Evolutionary conservation across 2,888 invertebrate species (phyloP), one percentile per base, ranked within the genome.

Genomic region (Melipona beecheii): DNA sequence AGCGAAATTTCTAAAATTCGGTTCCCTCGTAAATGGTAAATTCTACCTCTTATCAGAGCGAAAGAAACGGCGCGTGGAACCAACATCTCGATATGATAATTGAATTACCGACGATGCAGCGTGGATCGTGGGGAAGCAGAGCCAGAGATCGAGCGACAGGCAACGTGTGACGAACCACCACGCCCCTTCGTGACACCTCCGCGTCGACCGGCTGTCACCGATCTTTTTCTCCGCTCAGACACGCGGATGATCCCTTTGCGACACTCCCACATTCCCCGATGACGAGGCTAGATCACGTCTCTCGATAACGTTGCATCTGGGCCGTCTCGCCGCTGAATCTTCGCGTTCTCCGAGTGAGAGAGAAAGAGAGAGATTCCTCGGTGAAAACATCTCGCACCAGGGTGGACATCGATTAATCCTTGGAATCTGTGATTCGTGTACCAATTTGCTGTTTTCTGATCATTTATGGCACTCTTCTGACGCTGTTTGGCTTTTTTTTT

Each of bases 211-310:
- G 81, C 85, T 89, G 90, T 89, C 86, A 86, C 89, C 88, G 89
- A 89, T 86, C 83, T 78, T 89, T 88, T 78, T 80, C 83, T 78
- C 71, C 81, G 65, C 65, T 72, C 70, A 77, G 60, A 79, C 86
- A 87, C 73, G 83, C 78, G 78, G 87, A 90, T 90, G 89, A 89
- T 90, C 87, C 86, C 71, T 83, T 76, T 78, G 90, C 91, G 93
- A 92, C 93, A 93, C 93, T 93, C 93, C 93, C 93, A 94, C 93
- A 94, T 94, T 94, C 93, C 89, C 92, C 91, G 89, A 94, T 94
- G 93, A 93, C 93, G 92, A 92, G 91, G 92, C 93, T 86, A 91
- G 93, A 93, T 93, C 90, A 86, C 81, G 78, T 79, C 82, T 69
- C 79, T 76, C 88, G 92, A 92, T 92, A 92, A 87, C 85, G 75